Evolutionary conservation across 2,797 vertebrate species (phyloP), one percentile per base, ranked within the genome.

Genomic region (Hypotaenidia philippensis): DNA sequence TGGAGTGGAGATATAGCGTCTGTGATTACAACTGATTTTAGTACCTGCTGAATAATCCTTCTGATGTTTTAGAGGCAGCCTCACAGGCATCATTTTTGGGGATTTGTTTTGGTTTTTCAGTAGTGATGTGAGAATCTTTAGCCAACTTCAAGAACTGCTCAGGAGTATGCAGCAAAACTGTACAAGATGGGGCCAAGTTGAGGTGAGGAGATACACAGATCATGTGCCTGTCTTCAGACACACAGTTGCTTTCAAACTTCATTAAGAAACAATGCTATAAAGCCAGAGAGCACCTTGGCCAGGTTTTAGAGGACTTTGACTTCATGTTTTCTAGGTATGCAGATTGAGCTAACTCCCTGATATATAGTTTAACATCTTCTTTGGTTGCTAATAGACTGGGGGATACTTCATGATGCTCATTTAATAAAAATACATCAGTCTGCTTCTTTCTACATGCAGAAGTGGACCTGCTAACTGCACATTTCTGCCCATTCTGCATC

Each of bases 401-500:
- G 72, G 15, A 93, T 90, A 66, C 60, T 93, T 89, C 60, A 83
- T 90, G 68, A 72, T 83, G 52, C 70, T 77, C 52, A 56, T 93
- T 89, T 85, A 77, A 80, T 80, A 87, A 90, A 90, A 95, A 84
- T 87, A 77, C 36, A 85, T 85, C 88, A 87, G 16, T 19, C 49
- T 80, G 14, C 69, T 83, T 82, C 70, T 91, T 91, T 93, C 77
- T 56, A 32, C 6, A 9, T 72, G 83, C 66, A 66, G 61, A 97
- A 81, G 19, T 86, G 70, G 50, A 89, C 92, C 86, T 63, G 40
- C 61, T 74, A 92, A 83, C 71, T 83, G 81, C 86, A 90, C 53
- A 49, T 89, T 95, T 93, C 93, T 96, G 71, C 45, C 75, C 60
- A 87, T 87, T 93, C 64, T 85, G 56, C 71, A 87, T 52, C 83